These are phyloP conservation scores for Taeniopygia guttata DNA, from an alignment of 2,797 vertebrate species.

Conservation along the genomic window DNA sequence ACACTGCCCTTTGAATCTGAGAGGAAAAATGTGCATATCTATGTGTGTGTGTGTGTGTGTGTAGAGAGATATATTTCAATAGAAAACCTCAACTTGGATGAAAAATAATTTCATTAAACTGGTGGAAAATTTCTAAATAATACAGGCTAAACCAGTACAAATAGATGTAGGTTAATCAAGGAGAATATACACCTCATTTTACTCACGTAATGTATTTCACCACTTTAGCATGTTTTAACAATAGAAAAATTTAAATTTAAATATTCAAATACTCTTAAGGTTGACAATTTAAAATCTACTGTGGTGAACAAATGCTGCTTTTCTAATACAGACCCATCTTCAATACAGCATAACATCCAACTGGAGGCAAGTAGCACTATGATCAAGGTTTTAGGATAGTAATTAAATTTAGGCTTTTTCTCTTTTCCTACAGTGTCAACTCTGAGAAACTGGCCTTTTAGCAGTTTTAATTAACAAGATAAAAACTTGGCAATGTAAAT, in stretches of 20 bases:
- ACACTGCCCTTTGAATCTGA: neutral
- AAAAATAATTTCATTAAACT: neutral
- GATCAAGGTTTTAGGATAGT: neutral
- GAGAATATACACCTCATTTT: neutral
- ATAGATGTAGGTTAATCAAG: neutral
- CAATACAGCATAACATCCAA: neutral
- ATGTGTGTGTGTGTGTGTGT: rapidly evolving
- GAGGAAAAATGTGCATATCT: neutral
- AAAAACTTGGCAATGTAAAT: neutral
- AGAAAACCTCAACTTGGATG: neutral
- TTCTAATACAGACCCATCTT: neutral
- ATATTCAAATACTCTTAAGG: neutral
- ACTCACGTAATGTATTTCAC: neutral
- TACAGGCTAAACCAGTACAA: neutral
- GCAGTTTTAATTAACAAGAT: neutral
- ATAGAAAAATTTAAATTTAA: neutral
- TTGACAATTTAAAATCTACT: neutral
- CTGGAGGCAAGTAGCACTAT: neutral
- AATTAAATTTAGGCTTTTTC: neutral
- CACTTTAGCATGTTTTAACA: neutral
- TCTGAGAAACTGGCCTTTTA: neutral
- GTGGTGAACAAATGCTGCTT: neutral
- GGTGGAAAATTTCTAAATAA: neutral
- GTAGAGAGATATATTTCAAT: neutral
- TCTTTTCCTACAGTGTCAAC: neutral